These are phyloP conservation scores for Samia ricini DNA, from an alignment of 1,140 invertebrate genomes.

Conservation along the genomic window DNA sequence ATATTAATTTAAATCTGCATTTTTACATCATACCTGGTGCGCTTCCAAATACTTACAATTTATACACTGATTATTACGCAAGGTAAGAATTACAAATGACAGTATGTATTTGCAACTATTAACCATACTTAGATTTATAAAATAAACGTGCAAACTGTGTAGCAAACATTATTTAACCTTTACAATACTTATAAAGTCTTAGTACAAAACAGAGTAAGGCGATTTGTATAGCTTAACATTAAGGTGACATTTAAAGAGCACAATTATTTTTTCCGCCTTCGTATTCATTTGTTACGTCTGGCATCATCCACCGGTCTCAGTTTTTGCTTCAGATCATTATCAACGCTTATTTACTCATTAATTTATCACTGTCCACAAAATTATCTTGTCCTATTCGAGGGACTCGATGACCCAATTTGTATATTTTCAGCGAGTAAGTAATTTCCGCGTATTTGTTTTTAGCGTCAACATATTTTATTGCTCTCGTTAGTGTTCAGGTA, in stretches of 20 bases:
- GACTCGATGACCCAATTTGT: slow-evolving; percentile 34
- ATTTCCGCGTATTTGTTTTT: background rate
- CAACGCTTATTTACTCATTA: slow-evolving; percentile 62
- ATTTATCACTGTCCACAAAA: slow-evolving; percentile 63
- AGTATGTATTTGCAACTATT: too few species aligned
- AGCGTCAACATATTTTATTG: background rate
- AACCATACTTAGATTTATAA: too few species aligned
- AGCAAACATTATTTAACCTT: background rate
- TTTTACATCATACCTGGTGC: too few species aligned
- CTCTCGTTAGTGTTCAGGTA: background rate
- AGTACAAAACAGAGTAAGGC: slow-evolving; percentile 20
- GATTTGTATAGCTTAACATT: slow-evolving; percentile 34
- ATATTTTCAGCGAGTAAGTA: slow-evolving; percentile 3
- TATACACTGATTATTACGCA: too few species aligned
- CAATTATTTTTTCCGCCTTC: slow-evolving; percentile 41
- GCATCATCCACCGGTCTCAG: slow-evolving; percentile 17
- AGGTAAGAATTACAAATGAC: too few species aligned
- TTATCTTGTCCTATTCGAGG: slow-evolving; percentile 43
- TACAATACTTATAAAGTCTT: background rate
- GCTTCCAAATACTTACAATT: too few species aligned
- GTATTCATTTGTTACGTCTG: slow-evolving; percentile 42
- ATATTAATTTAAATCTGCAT: too few species aligned
- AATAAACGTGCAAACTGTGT: too few species aligned
- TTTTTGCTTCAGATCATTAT: slow-evolving; percentile 60
- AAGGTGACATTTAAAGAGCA: slow-evolving; percentile 38